Evolutionary conservation across 2,797 vertebrate species (phyloP), one percentile per base, ranked within the genome.

Genomic region (Phataginus tetradactyla): DNA sequence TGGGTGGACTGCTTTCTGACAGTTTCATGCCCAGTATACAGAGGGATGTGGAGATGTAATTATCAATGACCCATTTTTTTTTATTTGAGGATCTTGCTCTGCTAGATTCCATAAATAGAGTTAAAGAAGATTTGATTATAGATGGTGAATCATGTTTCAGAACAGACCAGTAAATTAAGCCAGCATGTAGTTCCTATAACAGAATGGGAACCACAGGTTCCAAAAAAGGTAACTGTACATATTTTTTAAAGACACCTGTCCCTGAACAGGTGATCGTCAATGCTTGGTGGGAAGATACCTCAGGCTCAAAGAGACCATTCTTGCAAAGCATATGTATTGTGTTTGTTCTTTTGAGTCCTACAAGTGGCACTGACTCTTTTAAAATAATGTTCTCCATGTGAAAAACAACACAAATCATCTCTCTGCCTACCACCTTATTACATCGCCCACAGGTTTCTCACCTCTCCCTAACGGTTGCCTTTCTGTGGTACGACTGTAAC

Each of bases 321-420:
- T 49, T 8, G 27, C 5, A 20, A 63, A 42, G 6, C 23, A 23
- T 32, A 64, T 53, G 25, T 13, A 53, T 14, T 64, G 15, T 17
- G 2, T 51, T 37, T 11, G 1, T 0, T 4, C 6, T 10, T 59
- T 27, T 17, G 5, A 13, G 4, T 11, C 57, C 32, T 51, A 14
- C 9, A n/a, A 63, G 32, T 86, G 34, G 32, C 42, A 29, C 25
- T 37, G 32, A 75, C 27, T 9, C 32, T 37, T 59, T n/a, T 45
- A 45, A 45, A n/a, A 18, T 13, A 61, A 34, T 3, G n/a, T 10
- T 21, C 9, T 37, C 17, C 75, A 49, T 51, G 4, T 29, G 32
- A 15, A 34, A 87, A 42, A 20, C 6, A 20, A 39, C 1, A 20
- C 42, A 0, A 7, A 15, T 64, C 18, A 32, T 39, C 5, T 37